Evolutionary conservation across 2,888 invertebrate species (phyloP).

Genomic region (Cataglyphis cursor): DNA sequence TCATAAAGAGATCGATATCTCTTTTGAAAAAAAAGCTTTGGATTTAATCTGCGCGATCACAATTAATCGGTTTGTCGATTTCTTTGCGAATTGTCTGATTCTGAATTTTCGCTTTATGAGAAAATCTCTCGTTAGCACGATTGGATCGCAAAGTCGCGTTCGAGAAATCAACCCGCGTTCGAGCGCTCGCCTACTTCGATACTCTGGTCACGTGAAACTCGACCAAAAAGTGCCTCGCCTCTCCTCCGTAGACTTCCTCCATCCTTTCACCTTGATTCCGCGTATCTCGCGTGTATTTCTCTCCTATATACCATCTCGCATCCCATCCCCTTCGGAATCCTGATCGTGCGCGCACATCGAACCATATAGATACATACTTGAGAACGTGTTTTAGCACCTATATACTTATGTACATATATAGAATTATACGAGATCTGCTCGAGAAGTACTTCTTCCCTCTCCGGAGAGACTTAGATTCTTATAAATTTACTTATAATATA

Average conservation of each 20-base stretch:
- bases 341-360: background rate
- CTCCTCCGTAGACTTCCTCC: conserved; percentile 35
- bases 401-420: background rate
- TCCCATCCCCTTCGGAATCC: conserved; percentile 3
- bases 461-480: background rate
- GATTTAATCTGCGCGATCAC: background rate
- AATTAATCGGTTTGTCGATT: background rate
- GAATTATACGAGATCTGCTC: background rate
- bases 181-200: conserved; percentile 8
- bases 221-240: conserved; percentile 29
- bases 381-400: background rate
- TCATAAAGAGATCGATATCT: conserved; percentile 1
- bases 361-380: background rate
- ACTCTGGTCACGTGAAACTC: conserved; percentile 40
- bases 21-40: background rate
- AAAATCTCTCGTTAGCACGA: conserved; percentile 18
- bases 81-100: background rate
- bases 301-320: background rate
- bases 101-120: background rate
- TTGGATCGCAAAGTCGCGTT: background rate
- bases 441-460: background rate
- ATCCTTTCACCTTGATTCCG: conserved; percentile 55
- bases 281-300: conserved; percentile 29
- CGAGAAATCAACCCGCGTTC: background rate
- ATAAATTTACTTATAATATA: background rate